These are phyloP conservation scores for Myrmecobius fasciatus DNA, from an alignment of 2,113 vertebrate genomes.

Conservation along the genomic window DNA sequence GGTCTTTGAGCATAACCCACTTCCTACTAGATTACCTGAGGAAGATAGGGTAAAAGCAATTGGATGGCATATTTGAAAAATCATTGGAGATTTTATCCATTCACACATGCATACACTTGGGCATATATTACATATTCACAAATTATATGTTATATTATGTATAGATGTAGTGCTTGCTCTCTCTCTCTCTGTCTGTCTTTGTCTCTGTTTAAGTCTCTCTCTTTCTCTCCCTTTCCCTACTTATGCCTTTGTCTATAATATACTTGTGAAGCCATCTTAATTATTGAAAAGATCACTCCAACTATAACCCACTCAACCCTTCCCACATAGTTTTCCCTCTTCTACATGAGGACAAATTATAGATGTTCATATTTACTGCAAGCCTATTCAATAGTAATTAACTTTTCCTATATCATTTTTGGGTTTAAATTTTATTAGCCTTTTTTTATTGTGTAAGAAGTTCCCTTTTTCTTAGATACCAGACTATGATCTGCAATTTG, in stretches of 20 bases:
- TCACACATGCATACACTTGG: background rate
- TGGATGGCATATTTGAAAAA: background rate
- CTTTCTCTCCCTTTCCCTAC: constrained; percentile 16
- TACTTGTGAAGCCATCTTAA: background rate
- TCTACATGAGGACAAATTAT: background rate
- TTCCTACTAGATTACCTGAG: background rate
- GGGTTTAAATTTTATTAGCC: background rate
- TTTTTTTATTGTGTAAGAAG: background rate
- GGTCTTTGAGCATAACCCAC: background rate
- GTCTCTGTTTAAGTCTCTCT: constrained; percentile 14
- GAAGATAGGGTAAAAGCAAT: background rate
- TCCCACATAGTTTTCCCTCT: background rate
- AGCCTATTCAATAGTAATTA: background rate
- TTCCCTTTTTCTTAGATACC: background rate
- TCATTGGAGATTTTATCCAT: background rate
- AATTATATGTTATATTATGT: background rate
- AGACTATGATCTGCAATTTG: background rate
- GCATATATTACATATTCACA: background rate
- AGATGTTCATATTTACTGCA: background rate
- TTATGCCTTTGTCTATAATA: constrained; percentile 18
- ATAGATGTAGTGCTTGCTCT: fast-evolving
- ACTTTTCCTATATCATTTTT: background rate
- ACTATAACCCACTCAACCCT: background rate
- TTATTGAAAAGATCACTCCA: background rate
- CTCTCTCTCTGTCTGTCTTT: constrained; percentile 14